A percentile compares a stretch with the other conserved stretches of the same genome.
Conservation (phyloP, 30 jellyfish, hydroid and myxozoan species). For the Catostylus mosaicus region DNA sequence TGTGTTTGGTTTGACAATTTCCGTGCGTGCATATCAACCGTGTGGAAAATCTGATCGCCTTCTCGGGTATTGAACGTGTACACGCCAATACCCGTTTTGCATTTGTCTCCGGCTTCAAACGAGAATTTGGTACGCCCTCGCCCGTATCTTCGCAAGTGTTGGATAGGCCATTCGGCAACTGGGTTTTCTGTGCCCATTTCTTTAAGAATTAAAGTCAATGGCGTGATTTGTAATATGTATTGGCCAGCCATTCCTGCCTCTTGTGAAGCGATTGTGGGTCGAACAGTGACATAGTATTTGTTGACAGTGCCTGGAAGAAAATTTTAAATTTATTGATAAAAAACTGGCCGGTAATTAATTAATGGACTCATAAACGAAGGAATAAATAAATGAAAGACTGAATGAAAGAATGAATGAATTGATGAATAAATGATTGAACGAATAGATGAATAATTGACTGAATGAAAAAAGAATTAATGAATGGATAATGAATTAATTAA, state of each 20-base stretch:
- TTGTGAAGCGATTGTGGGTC: slow-evolving; percentile 98
- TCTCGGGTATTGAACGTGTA: slow-evolving; percentile 94
- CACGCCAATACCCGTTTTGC: slow-evolving; percentile 93
- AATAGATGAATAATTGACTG: neutral
- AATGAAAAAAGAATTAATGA: neutral
- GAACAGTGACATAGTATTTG: slow-evolving; percentile 86
- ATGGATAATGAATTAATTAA: neutral
- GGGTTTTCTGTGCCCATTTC: slow-evolving; percentile 75
- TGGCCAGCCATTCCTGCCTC: slow-evolving; percentile 94
- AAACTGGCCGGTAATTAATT: too few species aligned
- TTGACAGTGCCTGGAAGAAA: slow-evolving; percentile 26
- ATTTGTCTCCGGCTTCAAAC: slow-evolving; percentile 97
- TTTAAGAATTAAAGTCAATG: slow-evolving; percentile 54
- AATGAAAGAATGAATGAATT: neutral
- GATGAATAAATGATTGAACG: neutral
- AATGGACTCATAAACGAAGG: too few species aligned
- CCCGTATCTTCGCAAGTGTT: slow-evolving; percentile 94
- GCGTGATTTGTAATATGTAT: slow-evolving; percentile 86
- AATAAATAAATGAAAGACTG: neutral
- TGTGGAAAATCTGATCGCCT: slow-evolving; percentile 96
- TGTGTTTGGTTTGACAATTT: slow-evolving; percentile 72
- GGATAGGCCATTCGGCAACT: slow-evolving; percentile 98
- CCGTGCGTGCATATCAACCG: slow-evolving; percentile 85
- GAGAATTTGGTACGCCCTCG: slow-evolving; percentile 98
- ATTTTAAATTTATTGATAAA: too few species aligned